Evolutionary conservation across 2,888 invertebrate genomes (phyloP).

Genomic region (Pristionchus exspectatus): DNA sequence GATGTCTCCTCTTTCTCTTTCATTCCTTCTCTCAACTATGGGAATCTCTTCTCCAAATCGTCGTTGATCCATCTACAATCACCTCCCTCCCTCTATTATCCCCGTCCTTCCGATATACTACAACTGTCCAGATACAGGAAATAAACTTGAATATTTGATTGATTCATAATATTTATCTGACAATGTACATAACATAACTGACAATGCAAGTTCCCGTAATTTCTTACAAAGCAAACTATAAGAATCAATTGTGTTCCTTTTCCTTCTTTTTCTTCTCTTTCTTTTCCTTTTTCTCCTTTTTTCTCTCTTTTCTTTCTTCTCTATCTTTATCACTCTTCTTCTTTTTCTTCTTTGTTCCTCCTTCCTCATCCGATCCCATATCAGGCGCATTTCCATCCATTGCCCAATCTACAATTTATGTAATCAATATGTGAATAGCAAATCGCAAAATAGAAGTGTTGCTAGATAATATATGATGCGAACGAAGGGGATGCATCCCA

Average conservation of each 20-base stretch:
- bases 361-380: conserved; percentile 56
- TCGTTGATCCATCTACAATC: conserved; percentile 51
- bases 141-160: neutral
- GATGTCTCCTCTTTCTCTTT: neutral
- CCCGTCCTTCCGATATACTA: neutral
- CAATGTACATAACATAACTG: conserved; percentile 17
- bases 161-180: conserved; percentile 9
- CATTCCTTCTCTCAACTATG: neutral
- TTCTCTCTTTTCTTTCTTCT: conserved; percentile 62
- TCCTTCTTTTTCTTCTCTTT: conserved; percentile 67
- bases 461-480: too few species aligned
- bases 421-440: too few species aligned
- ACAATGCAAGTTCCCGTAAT: conserved; percentile 1
- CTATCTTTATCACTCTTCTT: conserved; percentile 66
- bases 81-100: neutral
- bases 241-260: conserved; percentile 64
- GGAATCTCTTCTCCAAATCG: conserved; percentile 46
- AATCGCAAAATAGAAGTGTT: too few species aligned
- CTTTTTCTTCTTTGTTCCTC: conserved; percentile 57
- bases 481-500: too few species aligned
- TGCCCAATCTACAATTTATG: neutral
- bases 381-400: conserved; percentile 22
- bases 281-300: conserved; percentile 64
- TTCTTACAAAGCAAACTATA: neutral
- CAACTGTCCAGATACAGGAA: conserved; percentile 17